phyloP scores from a whole-genome alignment of 2,113 vertebrate genomes.

The Polypterus bichir region DNA sequence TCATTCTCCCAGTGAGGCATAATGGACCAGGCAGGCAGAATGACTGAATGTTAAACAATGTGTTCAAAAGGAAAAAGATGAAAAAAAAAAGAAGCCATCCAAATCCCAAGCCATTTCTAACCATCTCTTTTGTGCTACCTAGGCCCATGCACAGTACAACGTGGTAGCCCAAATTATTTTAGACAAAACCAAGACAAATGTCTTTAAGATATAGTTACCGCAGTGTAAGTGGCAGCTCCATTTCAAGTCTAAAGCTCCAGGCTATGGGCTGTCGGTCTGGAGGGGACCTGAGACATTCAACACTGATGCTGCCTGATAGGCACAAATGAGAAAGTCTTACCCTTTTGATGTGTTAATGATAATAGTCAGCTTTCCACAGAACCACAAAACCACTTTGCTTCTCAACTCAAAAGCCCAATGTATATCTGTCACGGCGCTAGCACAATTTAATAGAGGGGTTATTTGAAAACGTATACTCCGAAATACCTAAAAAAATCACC shows the following conservation, averaged over 20 bases:
- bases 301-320: conserved; percentile 15
- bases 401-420: not conserved
- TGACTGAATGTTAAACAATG: conserved; percentile 54
- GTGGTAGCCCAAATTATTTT: conserved; percentile 45
- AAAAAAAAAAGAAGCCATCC: conserved; percentile 30
- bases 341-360: conserved; percentile 14
- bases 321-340: conserved; percentile 8
- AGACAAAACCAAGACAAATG: conserved; percentile 53
- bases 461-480: too few species aligned
- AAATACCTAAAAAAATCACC: too few species aligned
- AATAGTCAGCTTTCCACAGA: not conserved
- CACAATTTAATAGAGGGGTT: too few species aligned
- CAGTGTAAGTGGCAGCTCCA: conserved; percentile 16
- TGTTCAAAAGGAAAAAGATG: conserved; percentile 33
- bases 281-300: conserved; percentile 8
- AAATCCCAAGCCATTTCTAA: conserved; percentile 42
- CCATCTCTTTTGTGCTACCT: conserved; percentile 43
- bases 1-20: conserved; percentile 61
- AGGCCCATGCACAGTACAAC: conserved; percentile 38
- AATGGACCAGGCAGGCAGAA: conserved; percentile 62
- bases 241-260: conserved; percentile 11
- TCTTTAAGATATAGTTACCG: conserved; percentile 34
- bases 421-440: too few species aligned
- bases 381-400: not conserved
- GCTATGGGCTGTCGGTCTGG: conserved; percentile 18